Evolutionary conservation across 2,113 vertebrate genomes (phyloP), one percentile per base, ranked within the genome.

Genomic region (Canis aureus): DNA sequence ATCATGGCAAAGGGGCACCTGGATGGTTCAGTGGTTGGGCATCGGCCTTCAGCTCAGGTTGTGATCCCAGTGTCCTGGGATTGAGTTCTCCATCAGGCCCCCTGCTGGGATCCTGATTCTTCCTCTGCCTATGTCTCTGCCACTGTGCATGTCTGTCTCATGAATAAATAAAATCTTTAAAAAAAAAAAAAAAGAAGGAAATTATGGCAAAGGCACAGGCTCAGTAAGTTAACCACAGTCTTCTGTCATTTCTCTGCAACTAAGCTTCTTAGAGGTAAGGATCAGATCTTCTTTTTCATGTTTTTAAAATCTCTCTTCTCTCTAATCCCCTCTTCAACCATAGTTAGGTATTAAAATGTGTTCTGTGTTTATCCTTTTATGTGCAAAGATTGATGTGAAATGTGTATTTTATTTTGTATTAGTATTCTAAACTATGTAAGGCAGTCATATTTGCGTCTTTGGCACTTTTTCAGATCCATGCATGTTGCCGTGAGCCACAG

Each of bases 371-470:
- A 82, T 78, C 8, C 38, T 62, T 83, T 79, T 49, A 60, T 55
- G 81, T 85, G 4, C 38, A 89, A 86, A 20, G 69, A 93, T 64
- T 93, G 59, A 62, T 57, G n/a, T 29, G n/a, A 93, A 87, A 91
- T 43, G 23, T 13, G 4, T 89, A 69, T 91, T 85, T 80, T 94
- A 74, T 53, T 78, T 79, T 92, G 43, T 84, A 10, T 23, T 38
- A 55, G 4, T 57, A 79, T 10, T 88, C 89, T 78, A 80, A 57
- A 59, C 49, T 67, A 76, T 23, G 32, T 59, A 53, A 80, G 49
- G 17, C 11, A 43, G 51, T 73, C 57, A 71, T 49, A n/a, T 32
- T 49, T 73, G 78, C 35, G 51, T n/a, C 19, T 84, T 49, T 32
- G n/a, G 59, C 23, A 81, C 27, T 53, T 35, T 71, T 66, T 35